Evolutionary conservation across 2,113 vertebrate species (phyloP).

Genomic region (Scopus umbretta): DNA sequence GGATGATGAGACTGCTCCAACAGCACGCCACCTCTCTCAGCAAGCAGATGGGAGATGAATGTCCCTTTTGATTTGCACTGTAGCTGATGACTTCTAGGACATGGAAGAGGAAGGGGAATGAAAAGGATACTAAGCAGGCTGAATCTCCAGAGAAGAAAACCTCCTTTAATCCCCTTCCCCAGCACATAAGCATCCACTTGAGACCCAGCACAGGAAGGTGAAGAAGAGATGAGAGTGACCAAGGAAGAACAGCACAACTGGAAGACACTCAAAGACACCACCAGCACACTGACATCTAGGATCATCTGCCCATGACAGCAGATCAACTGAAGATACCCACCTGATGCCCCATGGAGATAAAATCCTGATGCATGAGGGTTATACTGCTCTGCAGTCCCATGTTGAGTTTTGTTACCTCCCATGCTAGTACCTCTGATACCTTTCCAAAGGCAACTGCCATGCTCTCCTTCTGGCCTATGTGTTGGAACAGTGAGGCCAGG

Average conservation of each 20-base stretch:
- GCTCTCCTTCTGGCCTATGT: neutral
- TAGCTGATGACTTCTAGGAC: neutral
- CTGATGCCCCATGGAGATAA: neutral
- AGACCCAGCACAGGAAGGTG: neutral
- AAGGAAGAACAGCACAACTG: neutral
- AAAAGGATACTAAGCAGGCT: neutral
- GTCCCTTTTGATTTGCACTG: neutral
- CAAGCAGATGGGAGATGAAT: accelerated
- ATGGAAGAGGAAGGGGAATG: neutral
- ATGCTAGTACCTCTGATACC: neutral
- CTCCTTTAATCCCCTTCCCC: neutral
- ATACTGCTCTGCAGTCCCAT: neutral
- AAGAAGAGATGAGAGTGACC: neutral
- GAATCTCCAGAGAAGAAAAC: neutral
- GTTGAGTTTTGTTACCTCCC: neutral
- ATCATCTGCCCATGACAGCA: neutral
- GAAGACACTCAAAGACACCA: neutral
- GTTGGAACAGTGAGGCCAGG: neutral
- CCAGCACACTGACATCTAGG: neutral
- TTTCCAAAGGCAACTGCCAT: neutral
- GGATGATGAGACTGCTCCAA: neutral
- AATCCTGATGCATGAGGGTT: neutral
- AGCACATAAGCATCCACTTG: neutral
- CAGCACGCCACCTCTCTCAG: neutral
- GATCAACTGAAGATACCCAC: neutral